Percentiles rank a stretch among this genome's conserved stretches.
Evolutionary conservation across 1,140 invertebrate genomes (phyloP).

Genomic region (Rhagoletis pomonella): DNA sequence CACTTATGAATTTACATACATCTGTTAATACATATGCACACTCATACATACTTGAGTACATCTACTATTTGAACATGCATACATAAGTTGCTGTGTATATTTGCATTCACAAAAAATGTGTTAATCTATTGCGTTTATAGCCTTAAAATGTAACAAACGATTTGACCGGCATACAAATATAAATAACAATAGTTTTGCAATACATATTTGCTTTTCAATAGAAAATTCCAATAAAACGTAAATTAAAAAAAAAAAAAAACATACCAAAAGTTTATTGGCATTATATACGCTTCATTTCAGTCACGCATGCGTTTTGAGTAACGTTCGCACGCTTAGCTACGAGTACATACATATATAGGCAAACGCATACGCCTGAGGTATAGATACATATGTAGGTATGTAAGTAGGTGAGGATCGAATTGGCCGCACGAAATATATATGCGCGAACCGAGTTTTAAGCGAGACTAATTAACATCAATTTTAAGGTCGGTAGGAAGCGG

Average conservation of each 20-base stretch:
- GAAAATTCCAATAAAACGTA: too few species aligned
- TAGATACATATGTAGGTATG: neutral
- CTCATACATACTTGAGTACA: too few species aligned
- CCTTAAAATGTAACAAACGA: conserved; percentile 1
- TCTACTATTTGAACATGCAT: too few species aligned
- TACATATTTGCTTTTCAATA: neutral
- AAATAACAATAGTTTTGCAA: neutral
- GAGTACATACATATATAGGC: neutral
- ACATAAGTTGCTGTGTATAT: neutral
- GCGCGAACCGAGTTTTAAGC: neutral
- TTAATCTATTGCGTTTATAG: neutral
- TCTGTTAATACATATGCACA: too few species aligned
- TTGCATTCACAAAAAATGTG: neutral
- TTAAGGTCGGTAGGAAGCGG: conserved; percentile 19
- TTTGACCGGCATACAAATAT: neutral
- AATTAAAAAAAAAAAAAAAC: neutral
- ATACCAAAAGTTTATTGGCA: conserved; percentile 22
- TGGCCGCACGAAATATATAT: neutral
- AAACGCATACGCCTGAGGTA: neutral
- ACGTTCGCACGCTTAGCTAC: conserved; percentile 5
- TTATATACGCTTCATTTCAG: neutral
- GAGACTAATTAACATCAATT: neutral
- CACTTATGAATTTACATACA: too few species aligned
- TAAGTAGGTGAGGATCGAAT: neutral
- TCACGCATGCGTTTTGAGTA: conserved; percentile 38